Evolutionary conservation across 2,888 invertebrate species (phyloP), one percentile per base, ranked within the genome.

Genomic region (Amiota mariae): DNA sequence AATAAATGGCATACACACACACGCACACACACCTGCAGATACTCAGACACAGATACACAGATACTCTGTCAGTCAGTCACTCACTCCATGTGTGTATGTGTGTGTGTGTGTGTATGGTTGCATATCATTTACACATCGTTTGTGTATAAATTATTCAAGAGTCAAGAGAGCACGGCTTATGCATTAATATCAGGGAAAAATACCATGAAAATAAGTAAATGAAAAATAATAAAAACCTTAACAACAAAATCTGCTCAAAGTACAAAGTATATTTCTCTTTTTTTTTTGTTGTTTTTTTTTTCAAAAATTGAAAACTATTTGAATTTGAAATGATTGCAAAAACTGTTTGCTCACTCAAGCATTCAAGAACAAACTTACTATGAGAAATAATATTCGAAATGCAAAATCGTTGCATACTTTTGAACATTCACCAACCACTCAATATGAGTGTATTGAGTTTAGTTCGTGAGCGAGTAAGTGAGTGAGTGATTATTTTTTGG

Each of bases 51-150:
- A 3, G 1, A 24, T 24, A 24, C 8, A 36, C 36, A 36, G 3
- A 36, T 36, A 36, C 36, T 36, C 6, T 6, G 36, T 36, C 6
- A 36, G 36, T 36, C 36, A 36, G 36, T 36, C 4, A 36, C 36
- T 36, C 36, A 36, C 36, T n/a, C n/a, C n/a, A n/a, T n/a, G n/a
- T n/a, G 6, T 10, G 1, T 18, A 18, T 18, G 1, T 24, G 24
- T 76, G 73, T 66, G 47, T 78, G 77, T 85, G 78, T 83, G 83
- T 82, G 83, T 83, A 82, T 75, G 85, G 85, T 78, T 82, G 84
- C 84, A 85, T 82, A 75, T 66, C 15, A 66, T 57, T 57, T 70
- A 36, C 70, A 70, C 57, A 13, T 57, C 67, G 64, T 71, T 70
- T 47, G 18, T 70, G 71, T 75, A 84, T 84, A 83, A 82, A 83